Evolutionary conservation across 1,140 invertebrate species (phyloP).

Genomic region (Pseudoatta argentina): DNA sequence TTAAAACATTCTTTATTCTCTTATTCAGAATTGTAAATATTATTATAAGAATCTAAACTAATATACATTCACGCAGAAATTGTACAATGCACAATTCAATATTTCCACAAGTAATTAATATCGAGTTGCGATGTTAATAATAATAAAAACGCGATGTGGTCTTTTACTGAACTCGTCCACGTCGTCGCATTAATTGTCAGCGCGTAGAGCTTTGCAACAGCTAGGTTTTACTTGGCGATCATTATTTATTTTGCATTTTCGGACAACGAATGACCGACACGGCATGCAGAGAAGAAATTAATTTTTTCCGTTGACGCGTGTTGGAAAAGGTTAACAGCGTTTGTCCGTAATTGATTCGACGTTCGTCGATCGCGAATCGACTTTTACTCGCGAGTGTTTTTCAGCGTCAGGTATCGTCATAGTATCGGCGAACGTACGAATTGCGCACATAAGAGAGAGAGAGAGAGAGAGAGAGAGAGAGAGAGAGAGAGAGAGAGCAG

Average conservation of each 20-base stretch:
- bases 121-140: not conserved
- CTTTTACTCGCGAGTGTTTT: constrained; percentile 43
- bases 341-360: constrained; percentile 55
- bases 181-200: not conserved
- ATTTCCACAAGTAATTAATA: not conserved
- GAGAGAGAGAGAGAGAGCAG: constrained; percentile 17
- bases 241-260: constrained; percentile 1
- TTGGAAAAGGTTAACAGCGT: constrained; percentile 45
- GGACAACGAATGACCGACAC: constrained; percentile 7
- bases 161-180: not conserved
- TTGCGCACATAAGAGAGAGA: constrained; percentile 16
- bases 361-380: constrained; percentile 56
- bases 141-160: not conserved
- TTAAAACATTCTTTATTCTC: not conserved
- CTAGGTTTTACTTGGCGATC: not conserved
- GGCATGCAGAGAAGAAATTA: constrained; percentile 38
- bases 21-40: not conserved
- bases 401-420: constrained; percentile 12
- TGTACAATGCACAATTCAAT: not conserved
- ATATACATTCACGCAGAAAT: not conserved
- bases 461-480: no score
- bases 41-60: not conserved
- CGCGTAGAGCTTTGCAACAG: not conserved
- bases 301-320: constrained; percentile 13
- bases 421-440: not conserved